Evolutionary conservation across 1,140 invertebrate species (phyloP), one percentile per base, ranked within the genome.

Genomic region (Ceratosolen fusciceps): DNA sequence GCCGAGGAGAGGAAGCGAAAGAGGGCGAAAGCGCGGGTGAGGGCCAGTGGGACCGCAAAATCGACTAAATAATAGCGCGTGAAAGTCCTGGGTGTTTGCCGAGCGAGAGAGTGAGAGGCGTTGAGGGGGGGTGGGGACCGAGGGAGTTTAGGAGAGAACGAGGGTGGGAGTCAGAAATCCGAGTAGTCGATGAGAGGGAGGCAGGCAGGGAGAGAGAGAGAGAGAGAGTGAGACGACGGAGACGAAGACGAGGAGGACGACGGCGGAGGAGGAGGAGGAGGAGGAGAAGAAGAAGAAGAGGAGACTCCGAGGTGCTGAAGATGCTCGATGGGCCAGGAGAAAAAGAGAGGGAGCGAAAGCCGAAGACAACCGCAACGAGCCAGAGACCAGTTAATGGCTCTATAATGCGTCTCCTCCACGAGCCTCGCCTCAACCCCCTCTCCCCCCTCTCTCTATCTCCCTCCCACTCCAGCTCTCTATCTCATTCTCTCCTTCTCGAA

Each of bases 311-410:
- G 82, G 82, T 77, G 79, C 60, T 56, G 77, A 80, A 37, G 74
- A 60, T 74, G 82, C 58, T 80, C 24, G 67, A 75, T 73, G 75
- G 76, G 79, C 62, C 79, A 77, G 16, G 34, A 65, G 60, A 65
- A 21, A 37, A n/a, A 79, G 80, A 82, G 77, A 80, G 68, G 49
- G 60, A 49, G 31, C 73, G 58, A 37, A 43, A 74, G 72, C 65
- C 81, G 82, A 85, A 83, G 83, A 88, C 83, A 85, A 85, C 83
- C 83, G 82, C 84, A 86, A 86, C 84, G 83, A 87, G 83, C 82
- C 83, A 83, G 83, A 81, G 83, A 84, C 82, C 84, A 84, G 84
- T 88, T 87, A 88, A 88, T 88, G 85, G 83, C 85, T 87, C 84
- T 86, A 87, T 80, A 80, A 80, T 87, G 86, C 84, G 85, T 80